Evolutionary conservation across 1,140 invertebrate genomes (phyloP).

Genomic region (Pseudoatta argentina): DNA sequence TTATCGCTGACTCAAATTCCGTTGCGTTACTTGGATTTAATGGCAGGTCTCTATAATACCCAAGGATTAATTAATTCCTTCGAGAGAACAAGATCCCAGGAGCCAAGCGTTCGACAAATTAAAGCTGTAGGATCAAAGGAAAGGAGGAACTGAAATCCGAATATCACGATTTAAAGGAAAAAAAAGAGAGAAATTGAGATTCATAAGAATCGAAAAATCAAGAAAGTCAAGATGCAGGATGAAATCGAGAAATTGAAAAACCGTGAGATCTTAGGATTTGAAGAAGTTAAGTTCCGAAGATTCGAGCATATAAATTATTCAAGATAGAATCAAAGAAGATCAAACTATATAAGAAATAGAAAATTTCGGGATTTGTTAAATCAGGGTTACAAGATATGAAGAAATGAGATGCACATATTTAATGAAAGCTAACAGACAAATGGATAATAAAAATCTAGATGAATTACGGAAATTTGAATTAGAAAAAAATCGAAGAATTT

Average conservation of each 20-base stretch:
- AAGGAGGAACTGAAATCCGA: not conserved
- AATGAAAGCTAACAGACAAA: not conserved
- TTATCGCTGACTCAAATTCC: constrained; percentile 60
- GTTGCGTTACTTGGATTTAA: constrained; percentile 61
- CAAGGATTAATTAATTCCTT: constrained; percentile 63
- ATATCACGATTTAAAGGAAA: not conserved
- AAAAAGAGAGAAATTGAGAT: not conserved
- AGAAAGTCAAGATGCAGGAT: constrained; percentile 4
- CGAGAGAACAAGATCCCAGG: constrained; percentile 23
- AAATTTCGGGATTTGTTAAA: not conserved
- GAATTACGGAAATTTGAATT: not conserved
- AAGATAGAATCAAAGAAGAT: not conserved
- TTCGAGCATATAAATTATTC: constrained; percentile 32
- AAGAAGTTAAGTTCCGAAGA: not conserved
- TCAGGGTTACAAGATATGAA: not conserved
- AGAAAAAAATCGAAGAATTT: not conserved
- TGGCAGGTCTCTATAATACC: constrained; percentile 58
- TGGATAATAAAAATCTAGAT: not conserved
- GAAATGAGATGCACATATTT: not conserved
- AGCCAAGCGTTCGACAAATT: constrained; percentile 38
- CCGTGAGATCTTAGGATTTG: constrained; percentile 1
- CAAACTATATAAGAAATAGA: not conserved
- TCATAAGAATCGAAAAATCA: not conserved
- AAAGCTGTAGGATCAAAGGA: constrained; percentile 36
- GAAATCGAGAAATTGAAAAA: constrained; percentile 35